Evolutionary conservation across 2,113 vertebrate species (phyloP).

Genomic region (Sorex araneus): DNA sequence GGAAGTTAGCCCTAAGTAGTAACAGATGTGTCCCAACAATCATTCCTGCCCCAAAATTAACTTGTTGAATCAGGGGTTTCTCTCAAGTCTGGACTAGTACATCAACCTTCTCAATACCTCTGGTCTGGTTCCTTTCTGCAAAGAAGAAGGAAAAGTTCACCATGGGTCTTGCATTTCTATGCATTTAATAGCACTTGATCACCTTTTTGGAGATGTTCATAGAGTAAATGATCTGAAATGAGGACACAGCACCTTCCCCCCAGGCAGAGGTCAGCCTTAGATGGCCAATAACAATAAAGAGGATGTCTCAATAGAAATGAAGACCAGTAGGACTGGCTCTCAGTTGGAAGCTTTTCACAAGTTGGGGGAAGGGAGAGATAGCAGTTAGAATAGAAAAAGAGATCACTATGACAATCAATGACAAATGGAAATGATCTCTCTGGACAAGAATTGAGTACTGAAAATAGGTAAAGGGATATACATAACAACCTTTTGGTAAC

Average conservation of each 20-base stretch:
- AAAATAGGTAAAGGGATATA: too few species aligned
- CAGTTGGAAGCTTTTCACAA: not conserved
- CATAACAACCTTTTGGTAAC: too few species aligned
- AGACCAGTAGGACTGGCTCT: not conserved
- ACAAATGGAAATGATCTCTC: too few species aligned
- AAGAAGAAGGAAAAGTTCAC: not conserved
- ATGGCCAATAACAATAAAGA: not conserved
- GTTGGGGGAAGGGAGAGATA: not conserved
- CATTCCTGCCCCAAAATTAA: not conserved
- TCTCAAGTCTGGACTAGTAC: not conserved
- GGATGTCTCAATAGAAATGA: not conserved
- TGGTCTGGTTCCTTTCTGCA: constrained; percentile 5
- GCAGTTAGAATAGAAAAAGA: too few species aligned
- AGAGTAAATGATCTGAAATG: not conserved
- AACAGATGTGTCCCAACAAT: too few species aligned
- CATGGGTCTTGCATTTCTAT: not conserved
- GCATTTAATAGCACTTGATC: not conserved
- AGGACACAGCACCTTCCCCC: not conserved
- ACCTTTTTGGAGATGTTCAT: constrained; percentile 24
- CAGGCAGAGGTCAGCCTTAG: not conserved
- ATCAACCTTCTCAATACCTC: not conserved
- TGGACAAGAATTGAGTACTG: too few species aligned
- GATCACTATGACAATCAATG: too few species aligned
- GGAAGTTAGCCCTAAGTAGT: too few species aligned
- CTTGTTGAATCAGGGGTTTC: not conserved